Conservation (phyloP, 1,140 invertebrate species). For the Anoplolepis gracilipes region DNA sequence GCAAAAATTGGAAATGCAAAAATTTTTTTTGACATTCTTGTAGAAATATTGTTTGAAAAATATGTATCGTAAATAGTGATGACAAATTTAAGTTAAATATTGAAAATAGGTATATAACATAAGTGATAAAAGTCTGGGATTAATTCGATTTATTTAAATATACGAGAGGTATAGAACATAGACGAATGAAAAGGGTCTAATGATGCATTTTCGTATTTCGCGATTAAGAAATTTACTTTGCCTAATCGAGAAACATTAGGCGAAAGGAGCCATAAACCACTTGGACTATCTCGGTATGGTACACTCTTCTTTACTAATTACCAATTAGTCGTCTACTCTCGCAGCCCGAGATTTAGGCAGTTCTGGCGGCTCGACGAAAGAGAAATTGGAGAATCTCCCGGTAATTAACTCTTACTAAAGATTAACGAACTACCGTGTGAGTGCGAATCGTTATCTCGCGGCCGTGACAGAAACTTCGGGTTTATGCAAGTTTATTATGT, state of each 20-base stretch:
- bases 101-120: background rate
- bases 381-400: constrained; percentile 55
- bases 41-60: background rate
- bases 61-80: background rate
- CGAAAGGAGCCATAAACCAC: constrained; percentile 47
- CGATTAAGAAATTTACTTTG: constrained; percentile 60
- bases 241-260: constrained; percentile 66
- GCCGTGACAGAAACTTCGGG: constrained; percentile 1
- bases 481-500: constrained; percentile 31
- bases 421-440: constrained; percentile 37
- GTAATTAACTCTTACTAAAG: constrained; percentile 64
- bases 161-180: background rate
- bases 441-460: background rate
- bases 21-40: background rate
- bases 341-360: constrained; percentile 57
- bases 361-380: constrained; percentile 17
- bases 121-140: background rate
- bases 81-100: background rate
- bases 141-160: background rate
- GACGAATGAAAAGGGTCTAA: background rate
- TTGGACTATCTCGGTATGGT: background rate
- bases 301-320: constrained; percentile 68
- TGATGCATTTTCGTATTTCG: background rate
- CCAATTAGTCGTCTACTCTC: constrained; percentile 61
- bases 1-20: background rate